A percentile compares a stretch with the other conserved stretches of the same genome.
phyloP scores from a whole-genome alignment of 2,797 vertebrate species.

The Bufotes viridis region DNA sequence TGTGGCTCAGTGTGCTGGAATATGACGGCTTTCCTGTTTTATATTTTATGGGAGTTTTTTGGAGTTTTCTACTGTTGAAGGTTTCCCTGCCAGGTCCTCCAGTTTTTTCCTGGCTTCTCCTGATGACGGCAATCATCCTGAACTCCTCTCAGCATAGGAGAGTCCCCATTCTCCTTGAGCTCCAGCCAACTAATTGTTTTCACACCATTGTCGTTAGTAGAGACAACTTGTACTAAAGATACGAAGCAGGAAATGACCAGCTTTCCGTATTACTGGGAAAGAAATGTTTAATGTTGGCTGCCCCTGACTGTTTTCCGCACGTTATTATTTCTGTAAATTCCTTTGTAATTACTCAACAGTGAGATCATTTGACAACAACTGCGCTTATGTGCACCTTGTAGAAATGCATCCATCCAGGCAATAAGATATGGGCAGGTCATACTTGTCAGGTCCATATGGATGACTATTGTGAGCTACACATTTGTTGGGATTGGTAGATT shows the following conservation, averaged over 20 bases:
- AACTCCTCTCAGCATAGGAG: slow-evolving; percentile 26
- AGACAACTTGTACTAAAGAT: slow-evolving; percentile 81
- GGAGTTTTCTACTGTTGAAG: neutral
- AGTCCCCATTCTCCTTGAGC: slow-evolving; percentile 64
- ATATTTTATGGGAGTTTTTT: slow-evolving; percentile 17
- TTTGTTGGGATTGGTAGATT: neutral
- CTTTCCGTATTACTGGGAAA: slow-evolving; percentile 71
- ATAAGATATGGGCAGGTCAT: neutral
- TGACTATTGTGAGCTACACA: neutral
- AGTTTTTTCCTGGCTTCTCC: slow-evolving; percentile 22
- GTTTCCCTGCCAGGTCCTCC: slow-evolving; percentile 32
- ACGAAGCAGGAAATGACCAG: slow-evolving; percentile 78
- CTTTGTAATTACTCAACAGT: slow-evolving; percentile 48
- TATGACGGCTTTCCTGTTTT: slow-evolving; percentile 1
- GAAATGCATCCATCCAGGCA: neutral
- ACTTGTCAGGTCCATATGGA: neutral
- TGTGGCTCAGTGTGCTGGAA: neutral
- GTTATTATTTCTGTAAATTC: slow-evolving; percentile 68
- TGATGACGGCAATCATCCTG: slow-evolving; percentile 26
- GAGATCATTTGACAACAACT: slow-evolving; percentile 58
- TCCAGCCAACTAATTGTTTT: slow-evolving; percentile 77
- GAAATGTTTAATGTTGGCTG: slow-evolving; percentile 75
- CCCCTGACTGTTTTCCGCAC: slow-evolving; percentile 61
- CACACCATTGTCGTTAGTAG: slow-evolving; percentile 76
- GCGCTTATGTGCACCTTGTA: neutral